Conservation (phyloP, 2,113 vertebrate species). For the Phylloscopus trochilus region DNA sequence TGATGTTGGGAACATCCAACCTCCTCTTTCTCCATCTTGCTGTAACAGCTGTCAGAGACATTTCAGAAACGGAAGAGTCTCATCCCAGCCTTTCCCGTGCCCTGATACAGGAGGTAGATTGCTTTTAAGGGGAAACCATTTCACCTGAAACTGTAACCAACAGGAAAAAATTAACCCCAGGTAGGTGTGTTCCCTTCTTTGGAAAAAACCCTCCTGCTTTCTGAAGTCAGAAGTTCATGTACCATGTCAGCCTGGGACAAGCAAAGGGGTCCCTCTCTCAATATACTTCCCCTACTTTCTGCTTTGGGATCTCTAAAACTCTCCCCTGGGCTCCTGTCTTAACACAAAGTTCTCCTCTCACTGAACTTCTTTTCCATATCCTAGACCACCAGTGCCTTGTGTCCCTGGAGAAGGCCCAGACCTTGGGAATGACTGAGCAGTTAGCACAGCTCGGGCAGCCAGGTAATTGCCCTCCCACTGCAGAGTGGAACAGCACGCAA, state of each 20-base stretch:
- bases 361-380: background rate
- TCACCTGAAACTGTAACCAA: background rate
- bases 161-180: rapidly evolving
- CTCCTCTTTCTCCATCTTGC: background rate
- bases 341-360: background rate
- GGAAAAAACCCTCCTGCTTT: background rate
- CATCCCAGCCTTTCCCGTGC: background rate
- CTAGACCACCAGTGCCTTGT: background rate
- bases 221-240: background rate
- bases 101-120: background rate
- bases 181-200: background rate
- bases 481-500: rapidly evolving
- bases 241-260: rapidly evolving
- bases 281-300: too few relatives aligned
- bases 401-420: background rate
- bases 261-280: background rate
- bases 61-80: background rate
- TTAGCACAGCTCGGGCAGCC: background rate
- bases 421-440: background rate
- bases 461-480: background rate
- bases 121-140: background rate
- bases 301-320: background rate
- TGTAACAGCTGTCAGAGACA: background rate
- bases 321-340: background rate
- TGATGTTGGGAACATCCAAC: background rate